Evolutionary conservation across 2,888 invertebrate species (phyloP).

Genomic region (Brachynemurus nebulosus): DNA sequence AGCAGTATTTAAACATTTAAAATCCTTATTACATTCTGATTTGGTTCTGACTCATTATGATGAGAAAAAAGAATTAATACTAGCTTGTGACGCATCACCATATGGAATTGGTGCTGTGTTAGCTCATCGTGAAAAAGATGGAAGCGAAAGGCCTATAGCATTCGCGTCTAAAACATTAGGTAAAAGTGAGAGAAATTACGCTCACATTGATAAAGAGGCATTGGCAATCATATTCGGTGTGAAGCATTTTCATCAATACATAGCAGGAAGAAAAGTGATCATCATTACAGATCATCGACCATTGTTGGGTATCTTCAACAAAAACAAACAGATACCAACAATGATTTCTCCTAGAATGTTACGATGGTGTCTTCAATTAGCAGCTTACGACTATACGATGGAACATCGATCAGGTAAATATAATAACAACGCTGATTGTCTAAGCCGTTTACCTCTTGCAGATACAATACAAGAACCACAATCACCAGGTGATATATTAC

Average conservation of each 20-base stretch:
- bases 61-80: conserved; percentile 10
- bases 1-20: conserved; percentile 18
- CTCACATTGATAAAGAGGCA: conserved; percentile 20
- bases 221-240: conserved; percentile 24
- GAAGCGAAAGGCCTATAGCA: conserved; percentile 22
- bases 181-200: conserved; percentile 20
- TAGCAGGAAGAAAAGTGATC: conserved; percentile 21
- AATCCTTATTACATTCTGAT: conserved; percentile 10
- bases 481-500: too few relatives aligned
- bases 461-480: too few relatives aligned
- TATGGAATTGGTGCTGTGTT: conserved; percentile 23
- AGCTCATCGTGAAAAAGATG: conserved; percentile 21
- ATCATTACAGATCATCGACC: conserved; percentile 13
- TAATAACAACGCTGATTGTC: too few relatives aligned
- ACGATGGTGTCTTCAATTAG: too few relatives aligned
- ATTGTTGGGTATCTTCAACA: conserved; percentile 12
- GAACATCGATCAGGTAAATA: too few relatives aligned
- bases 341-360: too few relatives aligned
- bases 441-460: too few relatives aligned
- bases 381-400: too few relatives aligned
- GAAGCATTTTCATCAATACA: conserved; percentile 25
- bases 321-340: conserved; percentile 11
- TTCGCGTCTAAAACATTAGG: conserved; percentile 22
- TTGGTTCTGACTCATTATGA: conserved; percentile 13
- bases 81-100: conserved; percentile 17